Conservation (phyloP, 2,113 vertebrate genomes). For the Hippocampus mohnikei region DNA sequence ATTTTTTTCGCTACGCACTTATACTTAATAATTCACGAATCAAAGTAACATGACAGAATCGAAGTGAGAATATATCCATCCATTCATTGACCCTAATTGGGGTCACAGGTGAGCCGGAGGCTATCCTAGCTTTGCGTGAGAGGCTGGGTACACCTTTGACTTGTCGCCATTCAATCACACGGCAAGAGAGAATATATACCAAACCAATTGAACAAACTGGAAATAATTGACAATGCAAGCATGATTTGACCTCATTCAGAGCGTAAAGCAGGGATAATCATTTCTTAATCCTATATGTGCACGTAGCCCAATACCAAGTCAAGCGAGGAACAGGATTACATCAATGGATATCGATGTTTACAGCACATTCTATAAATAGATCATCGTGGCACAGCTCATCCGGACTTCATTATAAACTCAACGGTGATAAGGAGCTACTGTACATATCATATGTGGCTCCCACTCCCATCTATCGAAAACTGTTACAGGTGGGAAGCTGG, state of each 20-base stretch:
- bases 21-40: no score
- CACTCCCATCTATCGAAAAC: conserved; percentile 10
- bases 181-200: neutral
- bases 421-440: conserved; percentile 1
- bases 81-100: no score
- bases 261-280: conserved; percentile 3
- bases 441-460: conserved; percentile 10
- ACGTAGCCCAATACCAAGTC: conserved; percentile 2
- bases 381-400: neutral
- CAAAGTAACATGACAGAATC: no score
- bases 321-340: conserved; percentile 2
- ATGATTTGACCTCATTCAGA: neutral
- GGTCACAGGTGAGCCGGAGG: no score
- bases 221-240: neutral
- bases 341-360: conserved; percentile 14
- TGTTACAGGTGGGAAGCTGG: conserved; percentile 48
- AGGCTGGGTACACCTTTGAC: no score
- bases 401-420: neutral
- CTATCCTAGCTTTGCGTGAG: no score
- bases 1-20: no score
- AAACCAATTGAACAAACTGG: neutral
- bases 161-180: neutral
- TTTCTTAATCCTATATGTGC: conserved; percentile 11
- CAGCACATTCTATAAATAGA: conserved; percentile 3
- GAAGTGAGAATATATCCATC: no score